Evolutionary conservation across 2,113 vertebrate species (phyloP).

Genomic region (Tupaia tana): DNA sequence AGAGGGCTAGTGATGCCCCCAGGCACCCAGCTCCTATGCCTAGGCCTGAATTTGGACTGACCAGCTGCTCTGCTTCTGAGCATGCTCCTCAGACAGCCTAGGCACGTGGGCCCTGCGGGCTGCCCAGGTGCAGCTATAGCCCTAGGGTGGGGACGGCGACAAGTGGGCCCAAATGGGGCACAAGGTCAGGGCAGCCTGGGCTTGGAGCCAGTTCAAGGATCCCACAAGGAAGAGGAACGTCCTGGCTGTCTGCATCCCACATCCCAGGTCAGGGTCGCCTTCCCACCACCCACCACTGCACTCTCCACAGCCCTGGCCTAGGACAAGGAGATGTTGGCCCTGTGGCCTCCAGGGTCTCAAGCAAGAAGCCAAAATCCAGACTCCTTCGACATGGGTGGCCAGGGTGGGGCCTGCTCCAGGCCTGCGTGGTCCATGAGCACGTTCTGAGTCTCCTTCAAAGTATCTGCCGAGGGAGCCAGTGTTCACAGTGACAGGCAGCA

Average conservation of each 20-base stretch:
- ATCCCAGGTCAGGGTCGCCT: background rate
- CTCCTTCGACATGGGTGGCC: too few relatives aligned
- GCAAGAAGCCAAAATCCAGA: background rate
- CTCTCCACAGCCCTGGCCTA: accelerated
- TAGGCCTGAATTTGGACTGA: accelerated
- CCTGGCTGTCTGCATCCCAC: background rate
- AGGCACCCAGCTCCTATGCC: accelerated
- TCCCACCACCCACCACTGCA: accelerated
- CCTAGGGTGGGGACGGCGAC: too few relatives aligned
- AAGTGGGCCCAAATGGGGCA: background rate
- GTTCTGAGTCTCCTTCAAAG: background rate
- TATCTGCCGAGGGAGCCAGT: too few relatives aligned
- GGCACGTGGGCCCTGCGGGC: too few relatives aligned
- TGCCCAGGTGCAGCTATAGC: too few relatives aligned
- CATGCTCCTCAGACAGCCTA: too few relatives aligned
- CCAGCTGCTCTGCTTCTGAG: accelerated
- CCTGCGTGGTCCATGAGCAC: accelerated
- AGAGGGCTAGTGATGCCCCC: background rate
- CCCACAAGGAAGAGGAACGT: background rate
- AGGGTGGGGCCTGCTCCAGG: background rate
- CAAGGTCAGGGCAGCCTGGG: background rate
- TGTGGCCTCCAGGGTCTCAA: accelerated
- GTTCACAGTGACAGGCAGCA: too few relatives aligned
- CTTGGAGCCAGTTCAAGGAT: background rate
- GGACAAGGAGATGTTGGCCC: background rate